phyloP scores from a whole-genome alignment of 2,888 invertebrate genomes.

The Trissonchulus latispiculum region DNA sequence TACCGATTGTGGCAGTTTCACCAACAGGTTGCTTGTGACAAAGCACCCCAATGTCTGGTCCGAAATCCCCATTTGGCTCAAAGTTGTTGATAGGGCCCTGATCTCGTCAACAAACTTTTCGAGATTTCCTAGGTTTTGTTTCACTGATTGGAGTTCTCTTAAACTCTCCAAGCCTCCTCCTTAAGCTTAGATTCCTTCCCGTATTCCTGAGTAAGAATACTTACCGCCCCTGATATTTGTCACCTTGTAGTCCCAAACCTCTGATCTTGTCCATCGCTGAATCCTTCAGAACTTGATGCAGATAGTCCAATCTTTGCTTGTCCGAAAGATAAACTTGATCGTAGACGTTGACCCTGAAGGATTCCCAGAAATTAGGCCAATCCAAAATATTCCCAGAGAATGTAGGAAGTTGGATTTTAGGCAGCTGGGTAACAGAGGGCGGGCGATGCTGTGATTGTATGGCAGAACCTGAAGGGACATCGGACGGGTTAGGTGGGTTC shows the following conservation, averaged over 20 bases:
- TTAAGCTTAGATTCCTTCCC: background rate
- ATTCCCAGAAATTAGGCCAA: conserved; percentile 1
- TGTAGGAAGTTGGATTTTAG: background rate
- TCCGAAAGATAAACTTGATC: background rate
- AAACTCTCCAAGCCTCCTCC: background rate
- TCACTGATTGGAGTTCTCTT: background rate
- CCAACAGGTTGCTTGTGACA: background rate
- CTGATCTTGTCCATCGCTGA: background rate
- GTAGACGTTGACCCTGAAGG: background rate
- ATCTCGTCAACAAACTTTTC: background rate
- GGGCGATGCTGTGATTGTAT: background rate
- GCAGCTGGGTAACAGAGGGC: background rate
- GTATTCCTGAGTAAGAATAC: background rate
- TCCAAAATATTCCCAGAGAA: conserved; percentile 6
- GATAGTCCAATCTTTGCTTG: conserved; percentile 1
- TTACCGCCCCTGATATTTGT: background rate
- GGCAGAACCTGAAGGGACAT: background rate
- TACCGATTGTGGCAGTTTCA: conserved; percentile 1
- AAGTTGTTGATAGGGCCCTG: background rate
- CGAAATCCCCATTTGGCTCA: background rate
- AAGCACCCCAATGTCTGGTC: background rate
- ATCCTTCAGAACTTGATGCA: conserved; percentile 3
- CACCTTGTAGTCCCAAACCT: conserved; percentile 1
- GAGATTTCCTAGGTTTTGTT: background rate
- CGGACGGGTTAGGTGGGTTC: too few species aligned